phyloP scores from a whole-genome alignment of 30 jellyfish, hydroid and myxozoan genomes.

The Sanderia malayensis region DNA sequence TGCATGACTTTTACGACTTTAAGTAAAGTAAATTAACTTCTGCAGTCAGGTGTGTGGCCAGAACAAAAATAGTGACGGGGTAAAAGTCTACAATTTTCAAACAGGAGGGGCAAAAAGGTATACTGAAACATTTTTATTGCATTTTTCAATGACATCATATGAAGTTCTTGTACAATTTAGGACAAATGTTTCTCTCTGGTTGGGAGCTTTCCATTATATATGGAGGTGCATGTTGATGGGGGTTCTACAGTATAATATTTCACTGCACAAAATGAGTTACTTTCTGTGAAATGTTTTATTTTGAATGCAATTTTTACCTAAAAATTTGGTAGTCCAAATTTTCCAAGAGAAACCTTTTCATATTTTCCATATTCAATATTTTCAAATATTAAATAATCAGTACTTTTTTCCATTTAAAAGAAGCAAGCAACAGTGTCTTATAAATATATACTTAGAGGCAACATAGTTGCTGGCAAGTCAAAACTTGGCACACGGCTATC shows the following conservation, averaged over 20 bases:
- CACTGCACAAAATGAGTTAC: neutral
- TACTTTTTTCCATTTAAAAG: neutral
- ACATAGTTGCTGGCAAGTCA: neutral
- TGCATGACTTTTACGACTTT: too few relatives aligned
- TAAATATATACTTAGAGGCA: neutral
- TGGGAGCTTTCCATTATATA: neutral
- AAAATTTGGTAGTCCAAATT: neutral
- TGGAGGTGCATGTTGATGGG: neutral
- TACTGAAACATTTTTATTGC: too few relatives aligned
- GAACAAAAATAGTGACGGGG: too few relatives aligned
- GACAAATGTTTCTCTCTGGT: neutral
- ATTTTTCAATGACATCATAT: too few relatives aligned
- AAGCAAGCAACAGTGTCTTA: neutral
- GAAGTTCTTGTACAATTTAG: too few relatives aligned
- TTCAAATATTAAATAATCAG: neutral
- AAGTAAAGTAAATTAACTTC: too few relatives aligned
- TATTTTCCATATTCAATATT: neutral
- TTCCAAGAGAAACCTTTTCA: neutral
- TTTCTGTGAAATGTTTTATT: neutral
- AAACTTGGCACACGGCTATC: neutral
- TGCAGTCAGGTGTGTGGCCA: too few relatives aligned
- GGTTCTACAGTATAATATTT: too few relatives aligned
- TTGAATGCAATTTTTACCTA: neutral
- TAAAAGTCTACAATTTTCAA: too few relatives aligned
- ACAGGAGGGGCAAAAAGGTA: too few relatives aligned